Evolutionary conservation across 35 echinoderm and acorn worm genomes (phyloP).

Genomic region (Lytechinus pictus): DNA sequence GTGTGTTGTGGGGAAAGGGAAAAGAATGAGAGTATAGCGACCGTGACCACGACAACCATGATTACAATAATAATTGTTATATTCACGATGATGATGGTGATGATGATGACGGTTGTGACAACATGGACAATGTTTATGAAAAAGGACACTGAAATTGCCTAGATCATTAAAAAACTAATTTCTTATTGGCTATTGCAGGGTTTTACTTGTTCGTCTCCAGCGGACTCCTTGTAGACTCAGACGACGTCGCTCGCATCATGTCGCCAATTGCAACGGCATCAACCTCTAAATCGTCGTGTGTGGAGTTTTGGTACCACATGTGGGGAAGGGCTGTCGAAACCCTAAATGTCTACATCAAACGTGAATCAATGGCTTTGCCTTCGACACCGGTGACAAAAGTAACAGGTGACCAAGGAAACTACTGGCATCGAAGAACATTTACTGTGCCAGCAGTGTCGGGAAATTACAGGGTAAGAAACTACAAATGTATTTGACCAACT

Average conservation of each 20-base stretch:
- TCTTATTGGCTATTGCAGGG: neutral
- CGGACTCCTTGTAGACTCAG: neutral
- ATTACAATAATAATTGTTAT: neutral
- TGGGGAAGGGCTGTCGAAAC: constrained; percentile 73
- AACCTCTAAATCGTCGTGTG: constrained; percentile 40
- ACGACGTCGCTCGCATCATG: constrained; percentile 59
- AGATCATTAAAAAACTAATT: neutral
- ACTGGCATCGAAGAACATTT: constrained; percentile 75
- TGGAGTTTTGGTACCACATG: constrained; percentile 97
- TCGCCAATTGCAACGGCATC: constrained; percentile 49
- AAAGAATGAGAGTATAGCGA: too few species aligned
- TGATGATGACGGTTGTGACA: neutral
- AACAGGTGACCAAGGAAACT: constrained; percentile 68
- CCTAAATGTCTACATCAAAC: constrained; percentile 73
- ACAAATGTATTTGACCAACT: too few species aligned
- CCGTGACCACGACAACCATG: neutral
- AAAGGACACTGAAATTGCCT: too few species aligned
- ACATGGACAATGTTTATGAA: too few species aligned
- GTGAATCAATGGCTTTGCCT: neutral
- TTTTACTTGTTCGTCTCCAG: constrained; percentile 56
- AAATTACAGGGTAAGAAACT: constrained; percentile 54
- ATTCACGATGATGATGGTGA: neutral
- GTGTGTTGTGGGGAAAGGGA: neutral
- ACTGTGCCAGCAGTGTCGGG: neutral
- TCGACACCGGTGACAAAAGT: constrained; percentile 35